Conservation (phyloP, 2,888 invertebrate genomes). For the Limnephilus auricula region DNA sequence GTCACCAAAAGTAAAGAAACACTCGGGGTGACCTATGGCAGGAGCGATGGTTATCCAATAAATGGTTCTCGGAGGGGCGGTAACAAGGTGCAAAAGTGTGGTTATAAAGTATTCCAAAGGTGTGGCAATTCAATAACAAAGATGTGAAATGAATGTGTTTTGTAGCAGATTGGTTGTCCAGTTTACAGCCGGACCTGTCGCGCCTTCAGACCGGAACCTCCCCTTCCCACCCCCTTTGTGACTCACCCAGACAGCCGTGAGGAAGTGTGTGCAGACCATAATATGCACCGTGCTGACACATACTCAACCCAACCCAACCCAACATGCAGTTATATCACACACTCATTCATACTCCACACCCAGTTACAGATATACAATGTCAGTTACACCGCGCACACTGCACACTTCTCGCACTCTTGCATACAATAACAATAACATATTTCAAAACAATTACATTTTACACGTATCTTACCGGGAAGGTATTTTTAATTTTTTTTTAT, state of each 20-base stretch:
- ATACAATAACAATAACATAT: background rate
- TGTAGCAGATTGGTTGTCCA: background rate
- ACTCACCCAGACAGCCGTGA: constrained; percentile 30
- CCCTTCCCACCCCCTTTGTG: background rate
- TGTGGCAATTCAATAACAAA: background rate
- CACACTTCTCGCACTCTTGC: background rate
- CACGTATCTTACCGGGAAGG: background rate
- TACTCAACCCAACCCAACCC: background rate
- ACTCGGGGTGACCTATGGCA: too few species aligned
- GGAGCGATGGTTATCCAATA: too few species aligned
- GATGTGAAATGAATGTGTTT: background rate
- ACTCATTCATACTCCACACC: background rate
- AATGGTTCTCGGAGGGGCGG: too few species aligned
- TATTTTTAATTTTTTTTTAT: too few species aligned
- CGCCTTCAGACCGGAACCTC: constrained; percentile 25
- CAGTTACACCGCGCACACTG: background rate
- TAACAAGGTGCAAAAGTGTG: too few species aligned
- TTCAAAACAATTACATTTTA: background rate
- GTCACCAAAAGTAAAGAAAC: too few species aligned
- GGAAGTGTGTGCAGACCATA: background rate
- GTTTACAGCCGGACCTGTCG: constrained; percentile 21
- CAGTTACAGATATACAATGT: background rate
- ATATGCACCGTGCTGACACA: background rate
- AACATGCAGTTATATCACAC: constrained; percentile 12
- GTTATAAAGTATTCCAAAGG: too few species aligned